Evolutionary conservation across 2,113 vertebrate species (phyloP).

Genomic region (Glareola pratincola): DNA sequence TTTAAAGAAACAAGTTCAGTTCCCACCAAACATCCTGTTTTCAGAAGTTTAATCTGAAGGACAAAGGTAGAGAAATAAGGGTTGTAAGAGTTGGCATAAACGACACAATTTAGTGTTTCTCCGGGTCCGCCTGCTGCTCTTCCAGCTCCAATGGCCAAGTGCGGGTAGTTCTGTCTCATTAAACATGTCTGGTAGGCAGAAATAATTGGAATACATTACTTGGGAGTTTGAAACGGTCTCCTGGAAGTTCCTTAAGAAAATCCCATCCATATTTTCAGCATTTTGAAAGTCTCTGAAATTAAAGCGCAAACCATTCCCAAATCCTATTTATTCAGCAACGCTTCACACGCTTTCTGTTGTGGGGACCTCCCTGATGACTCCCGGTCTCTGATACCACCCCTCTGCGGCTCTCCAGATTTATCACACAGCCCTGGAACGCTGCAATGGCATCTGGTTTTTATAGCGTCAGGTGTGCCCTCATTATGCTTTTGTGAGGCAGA

Average conservation of each 20-base stretch:
- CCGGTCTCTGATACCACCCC: not conserved
- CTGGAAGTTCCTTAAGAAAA: not conserved
- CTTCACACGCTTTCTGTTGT: not conserved
- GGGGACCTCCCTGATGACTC: not conserved
- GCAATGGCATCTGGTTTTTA: conserved; percentile 51
- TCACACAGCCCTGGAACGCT: not conserved
- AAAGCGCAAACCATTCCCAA: not conserved
- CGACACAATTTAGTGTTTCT: not conserved
- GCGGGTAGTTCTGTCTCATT: not conserved
- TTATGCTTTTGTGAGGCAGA: conserved; percentile 19
- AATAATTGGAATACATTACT: not conserved
- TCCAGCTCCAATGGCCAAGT: not conserved
- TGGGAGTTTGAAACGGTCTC: not conserved
- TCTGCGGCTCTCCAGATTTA: not conserved
- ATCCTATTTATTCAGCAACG: not conserved
- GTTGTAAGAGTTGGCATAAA: not conserved
- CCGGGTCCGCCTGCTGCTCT: not conserved
- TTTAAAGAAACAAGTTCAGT: not conserved
- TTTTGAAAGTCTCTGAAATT: not conserved
- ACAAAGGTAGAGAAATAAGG: not conserved
- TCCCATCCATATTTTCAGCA: not conserved
- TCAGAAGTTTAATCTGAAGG: not conserved
- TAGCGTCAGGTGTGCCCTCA: conserved; percentile 53
- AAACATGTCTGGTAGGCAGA: not conserved
- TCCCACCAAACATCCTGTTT: not conserved